Base-by-base conservation (phyloP, 2,797 vertebrate species). In the Erithacus rubecula region DNA sequence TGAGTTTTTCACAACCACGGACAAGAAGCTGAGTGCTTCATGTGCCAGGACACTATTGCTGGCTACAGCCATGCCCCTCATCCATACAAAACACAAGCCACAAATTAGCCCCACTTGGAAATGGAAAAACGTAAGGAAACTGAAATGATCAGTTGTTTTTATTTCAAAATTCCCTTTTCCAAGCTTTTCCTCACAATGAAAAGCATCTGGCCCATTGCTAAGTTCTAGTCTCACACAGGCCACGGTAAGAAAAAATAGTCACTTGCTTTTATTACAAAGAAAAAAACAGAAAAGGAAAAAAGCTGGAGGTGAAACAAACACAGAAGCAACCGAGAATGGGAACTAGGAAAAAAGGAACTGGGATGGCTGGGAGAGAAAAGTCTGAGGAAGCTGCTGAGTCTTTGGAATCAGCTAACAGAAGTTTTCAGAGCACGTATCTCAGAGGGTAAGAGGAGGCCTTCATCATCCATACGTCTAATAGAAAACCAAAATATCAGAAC, bases 401-500 rank as follows among this genome's bases (percentile, higher is more conserved):
- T 83, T 68, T 29, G 20, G 9, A 84, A 89, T 71, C 49, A 82
- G 52, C 64, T 43, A 77, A 58, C 34, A 90, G 76, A 71, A 93
- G 86, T 69, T 93, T 87, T 95, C 90, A 82, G 43, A 90, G 75
- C 86, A 89, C 36, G 4, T 59, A 81, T 75, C 79, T 88, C 27
- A 62, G 29, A 82, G 93, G 86, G 83, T 72, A 93, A 95, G 71
- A 93, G 12, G 44, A 88, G 88, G 74, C 86, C 90, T 87, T 78
- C 86, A 60, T 41, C 88, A 79, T 69, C 60, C 93, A 92, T 87
- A 88, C 59, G 3, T 78, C 90, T 94, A 83, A 88, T 82, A 63
- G 94, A 82, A 94, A 95, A 70, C 32, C 70, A 92, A 93, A 94
- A 55, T 70, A 92, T 79, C 86, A 72, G 70, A 95, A 94, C 70